Base-by-base conservation (phyloP, 2,113 vertebrate genomes). In the Megaleporinus macrocephalus region DNA sequence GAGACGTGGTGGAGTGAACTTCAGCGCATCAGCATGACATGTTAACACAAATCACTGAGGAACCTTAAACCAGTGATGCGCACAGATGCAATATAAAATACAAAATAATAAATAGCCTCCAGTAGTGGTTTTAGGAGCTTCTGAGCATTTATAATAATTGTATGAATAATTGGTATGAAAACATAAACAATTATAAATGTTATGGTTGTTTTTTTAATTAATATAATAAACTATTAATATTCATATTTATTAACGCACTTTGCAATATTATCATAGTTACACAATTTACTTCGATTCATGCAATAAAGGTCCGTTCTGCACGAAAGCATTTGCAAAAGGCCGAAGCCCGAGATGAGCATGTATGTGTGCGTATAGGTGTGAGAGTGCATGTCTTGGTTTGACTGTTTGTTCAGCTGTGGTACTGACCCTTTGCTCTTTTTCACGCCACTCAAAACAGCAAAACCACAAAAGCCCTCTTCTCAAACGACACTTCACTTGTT, bases 391-490 rank as follows among this genome's bases (percentile, higher is more conserved):
- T 61, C 15, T 18, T 15, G 68, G 15, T 44, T n/a, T 61, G 33
- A 71, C 33, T 47, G 78, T 71, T 47, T 70, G 41, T 59, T 57
- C 30, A 30, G 53, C 3, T 27, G 53, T 12, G 4, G 44, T 27
- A 73, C 66, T 78, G 74, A 78, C 81, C 81, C 26, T 20, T 22
- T 1, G 3, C 27, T 55, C 55, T 51, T 33, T 78, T n/a, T 66
- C 62, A 68, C 63, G 22, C 22, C 55, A 4, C 18, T 78, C 57
- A 53, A 41, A 51, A 30, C 79, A 57, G 24, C n/a, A 36, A 75
- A 76, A 83, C 81, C 81, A 83, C 81, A 78, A 5, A 11, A 16
- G 57, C 74, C 33, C 15, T 44, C 57, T 47, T 51, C 44, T 68
- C 59, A 71, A 61, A 13, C 3, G n/a, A 62, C 53, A 55, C 53